These are phyloP conservation scores for Drosophila emarginata DNA, from an alignment of 2,888 invertebrate species.

Conservation along the genomic window DNA sequence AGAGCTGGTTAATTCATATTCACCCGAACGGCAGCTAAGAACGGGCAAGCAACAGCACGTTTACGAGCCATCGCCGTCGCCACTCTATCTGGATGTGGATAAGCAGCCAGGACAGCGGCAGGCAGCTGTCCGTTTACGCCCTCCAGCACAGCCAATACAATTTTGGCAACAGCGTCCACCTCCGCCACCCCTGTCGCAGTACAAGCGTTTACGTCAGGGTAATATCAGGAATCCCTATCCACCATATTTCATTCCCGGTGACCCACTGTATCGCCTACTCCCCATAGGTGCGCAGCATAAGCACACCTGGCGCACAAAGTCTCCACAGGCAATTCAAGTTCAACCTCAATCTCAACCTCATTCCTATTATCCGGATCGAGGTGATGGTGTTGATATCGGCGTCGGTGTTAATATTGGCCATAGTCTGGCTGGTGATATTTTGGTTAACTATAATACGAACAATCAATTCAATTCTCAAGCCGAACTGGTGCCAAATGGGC, in stretches of 20 bases:
- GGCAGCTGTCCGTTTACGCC: slow-evolving; percentile 36
- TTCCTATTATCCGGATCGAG: slow-evolving; percentile 85
- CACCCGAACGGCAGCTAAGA: slow-evolving; percentile 61
- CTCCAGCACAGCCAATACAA: slow-evolving; percentile 57
- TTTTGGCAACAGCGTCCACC: slow-evolving; percentile 68
- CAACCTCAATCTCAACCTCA: slow-evolving; percentile 83
- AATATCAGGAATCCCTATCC: slow-evolving; percentile 52
- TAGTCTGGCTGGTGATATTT: slow-evolving; percentile 81
- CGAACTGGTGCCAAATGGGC: slow-evolving; percentile 72
- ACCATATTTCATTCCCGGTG: slow-evolving; percentile 65
- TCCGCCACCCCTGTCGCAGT: slow-evolving; percentile 42
- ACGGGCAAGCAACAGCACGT: slow-evolving; percentile 60
- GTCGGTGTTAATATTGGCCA: slow-evolving; percentile 78
- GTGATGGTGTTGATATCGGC: background rate
- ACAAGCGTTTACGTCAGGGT: slow-evolving; percentile 54
- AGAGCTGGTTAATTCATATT: slow-evolving; percentile 39
- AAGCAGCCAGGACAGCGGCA: slow-evolving; percentile 21
- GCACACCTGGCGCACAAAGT: slow-evolving; percentile 53
- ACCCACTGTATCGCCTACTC: slow-evolving; percentile 55
- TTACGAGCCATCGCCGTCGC: slow-evolving; percentile 50
- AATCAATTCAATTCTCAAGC: slow-evolving; percentile 84
- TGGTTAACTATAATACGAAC: slow-evolving; percentile 85
- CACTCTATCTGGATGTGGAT: slow-evolving; percentile 52
- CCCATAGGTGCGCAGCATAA: slow-evolving; percentile 57
- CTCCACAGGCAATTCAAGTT: slow-evolving; percentile 85